Conservation (phyloP, 2,888 invertebrate genomes). For the Caenorhabditis sp. region DNA sequence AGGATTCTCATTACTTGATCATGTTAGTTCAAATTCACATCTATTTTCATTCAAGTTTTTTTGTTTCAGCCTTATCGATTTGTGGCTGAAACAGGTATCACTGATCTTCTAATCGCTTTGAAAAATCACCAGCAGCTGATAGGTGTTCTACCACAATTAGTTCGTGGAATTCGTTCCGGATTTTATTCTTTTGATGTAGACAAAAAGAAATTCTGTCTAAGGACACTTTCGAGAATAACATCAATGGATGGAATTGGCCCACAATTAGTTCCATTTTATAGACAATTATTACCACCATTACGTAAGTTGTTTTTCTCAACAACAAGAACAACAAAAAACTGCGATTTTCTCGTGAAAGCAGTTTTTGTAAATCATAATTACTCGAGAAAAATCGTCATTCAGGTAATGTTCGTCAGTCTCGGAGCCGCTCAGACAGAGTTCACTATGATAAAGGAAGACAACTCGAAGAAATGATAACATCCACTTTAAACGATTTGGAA, state of each 20-base stretch:
- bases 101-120: constrained; percentile 49
- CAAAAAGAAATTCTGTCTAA: constrained; percentile 53
- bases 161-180: constrained; percentile 57
- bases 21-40: constrained; percentile 9
- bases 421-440: constrained; percentile 36
- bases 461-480: constrained; percentile 40
- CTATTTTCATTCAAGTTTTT: background rate
- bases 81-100: constrained; percentile 54
- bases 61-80: constrained; percentile 53
- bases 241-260: constrained; percentile 81
- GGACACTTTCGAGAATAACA: constrained; percentile 51
- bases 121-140: constrained; percentile 23
- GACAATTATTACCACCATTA: constrained; percentile 88
- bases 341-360: no score
- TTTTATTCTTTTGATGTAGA: constrained; percentile 53
- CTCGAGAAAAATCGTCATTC: background rate
- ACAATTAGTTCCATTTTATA: constrained; percentile 93
- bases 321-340: no score
- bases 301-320: constrained; percentile 74
- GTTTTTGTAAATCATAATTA: no score
- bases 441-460: constrained; percentile 41
- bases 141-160: constrained; percentile 34
- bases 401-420: constrained; percentile 41
- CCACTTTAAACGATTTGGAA: constrained; percentile 85
- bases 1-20: constrained; percentile 36